These are phyloP conservation scores for Tetragonisca angustula DNA, from an alignment of 2,888 invertebrate species.

Conservation along the genomic window DNA sequence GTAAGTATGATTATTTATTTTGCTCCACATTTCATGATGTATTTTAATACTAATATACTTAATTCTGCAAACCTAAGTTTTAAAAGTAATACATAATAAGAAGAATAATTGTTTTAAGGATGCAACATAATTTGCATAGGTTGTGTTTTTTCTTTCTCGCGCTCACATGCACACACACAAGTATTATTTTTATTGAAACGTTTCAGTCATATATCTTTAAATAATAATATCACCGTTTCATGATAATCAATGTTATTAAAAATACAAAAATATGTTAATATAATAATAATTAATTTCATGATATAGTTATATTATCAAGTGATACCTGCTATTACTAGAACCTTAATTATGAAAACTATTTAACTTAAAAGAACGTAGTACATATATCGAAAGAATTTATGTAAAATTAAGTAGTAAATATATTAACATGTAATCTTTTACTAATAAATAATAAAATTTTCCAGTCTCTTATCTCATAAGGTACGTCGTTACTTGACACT, in stretches of 20 bases:
- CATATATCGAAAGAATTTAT: background rate
- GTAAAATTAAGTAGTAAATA: background rate
- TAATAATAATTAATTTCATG: background rate
- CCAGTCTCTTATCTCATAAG: constrained; percentile 60
- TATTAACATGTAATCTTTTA: background rate
- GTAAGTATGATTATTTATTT: constrained; percentile 51
- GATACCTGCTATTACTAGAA: background rate
- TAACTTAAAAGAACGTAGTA: background rate
- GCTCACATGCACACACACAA: too few species aligned
- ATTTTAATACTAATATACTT: background rate
- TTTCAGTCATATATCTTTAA: background rate
- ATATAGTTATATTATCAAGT: background rate
- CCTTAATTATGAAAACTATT: background rate
- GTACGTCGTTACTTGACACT: constrained; percentile 40
- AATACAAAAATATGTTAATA: background rate
- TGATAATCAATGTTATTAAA: background rate
- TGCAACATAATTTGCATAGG: background rate
- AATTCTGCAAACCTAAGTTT: background rate
- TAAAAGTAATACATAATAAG: background rate
- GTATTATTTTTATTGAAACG: background rate
- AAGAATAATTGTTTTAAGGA: background rate
- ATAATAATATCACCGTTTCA: background rate
- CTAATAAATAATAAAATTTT: constrained; percentile 37
- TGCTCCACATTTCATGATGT: background rate
- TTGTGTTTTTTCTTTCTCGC: background rate